Conservation (phyloP, 2,888 invertebrate species). For the Campoplex capitator region DNA sequence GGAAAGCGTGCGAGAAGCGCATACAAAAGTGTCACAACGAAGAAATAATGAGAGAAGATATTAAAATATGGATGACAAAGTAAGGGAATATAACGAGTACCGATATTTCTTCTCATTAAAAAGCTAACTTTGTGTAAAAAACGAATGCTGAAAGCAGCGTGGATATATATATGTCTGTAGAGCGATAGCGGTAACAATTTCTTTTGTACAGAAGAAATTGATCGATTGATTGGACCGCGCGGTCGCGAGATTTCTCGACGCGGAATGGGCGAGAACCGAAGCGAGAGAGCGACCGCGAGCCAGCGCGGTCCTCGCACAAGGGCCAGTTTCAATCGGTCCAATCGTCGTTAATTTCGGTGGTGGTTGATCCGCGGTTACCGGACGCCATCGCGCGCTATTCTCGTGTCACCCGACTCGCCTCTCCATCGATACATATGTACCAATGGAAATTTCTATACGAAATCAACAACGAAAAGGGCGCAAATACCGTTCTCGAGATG, state of each 20-base stretch:
- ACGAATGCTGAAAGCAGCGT: background rate
- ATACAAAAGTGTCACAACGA: background rate
- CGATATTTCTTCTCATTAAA: background rate
- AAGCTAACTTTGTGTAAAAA: background rate
- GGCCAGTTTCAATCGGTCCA: constrained; percentile 70
- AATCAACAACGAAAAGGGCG: background rate
- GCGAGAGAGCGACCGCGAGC: constrained; percentile 15
- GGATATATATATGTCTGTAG: background rate
- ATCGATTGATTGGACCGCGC: constrained; percentile 54
- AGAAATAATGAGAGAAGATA: background rate
- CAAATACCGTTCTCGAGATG: background rate
- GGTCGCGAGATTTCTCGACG: constrained; percentile 52
- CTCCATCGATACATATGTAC: background rate
- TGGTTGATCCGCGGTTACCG: constrained; percentile 71
- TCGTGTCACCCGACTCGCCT: constrained; percentile 54
- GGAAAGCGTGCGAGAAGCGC: constrained; percentile 4
- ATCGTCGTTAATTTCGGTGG: constrained; percentile 73
- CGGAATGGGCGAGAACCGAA: constrained; percentile 32
- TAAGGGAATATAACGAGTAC: background rate
- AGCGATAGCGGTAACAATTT: background rate
- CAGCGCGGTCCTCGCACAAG: constrained; percentile 18
- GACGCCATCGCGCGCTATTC: constrained; percentile 52
- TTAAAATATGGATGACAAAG: background rate
- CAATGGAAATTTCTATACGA: background rate
- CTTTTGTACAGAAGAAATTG: constrained; percentile 39